A percentile compares a stretch with the other conserved stretches of the same genome.
These are phyloP conservation scores for Ricordea florida DNA, from an alignment of 92 coral and sea anemone genomes.

Conservation along the genomic window DNA sequence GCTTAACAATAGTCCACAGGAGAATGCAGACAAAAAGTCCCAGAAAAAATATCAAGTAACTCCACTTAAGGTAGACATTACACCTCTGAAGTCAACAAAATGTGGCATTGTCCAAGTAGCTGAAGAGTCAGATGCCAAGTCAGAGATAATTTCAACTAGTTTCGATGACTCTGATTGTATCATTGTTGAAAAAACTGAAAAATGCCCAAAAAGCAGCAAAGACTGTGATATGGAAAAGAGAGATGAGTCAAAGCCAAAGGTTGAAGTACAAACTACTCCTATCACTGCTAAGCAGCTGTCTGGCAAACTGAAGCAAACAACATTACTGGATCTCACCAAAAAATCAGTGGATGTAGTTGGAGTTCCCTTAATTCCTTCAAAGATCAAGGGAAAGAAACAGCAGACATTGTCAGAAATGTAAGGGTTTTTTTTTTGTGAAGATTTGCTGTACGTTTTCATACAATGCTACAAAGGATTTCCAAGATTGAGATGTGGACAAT, in stretches of 20 bases:
- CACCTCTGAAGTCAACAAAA: no score
- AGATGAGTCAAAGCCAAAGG: neutral
- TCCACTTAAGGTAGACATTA: no score
- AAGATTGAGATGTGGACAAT: no score
- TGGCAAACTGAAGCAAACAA: slow-evolving; percentile 28
- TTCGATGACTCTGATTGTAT: no score
- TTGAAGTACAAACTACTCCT: neutral
- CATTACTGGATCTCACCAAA: slow-evolving; percentile 20
- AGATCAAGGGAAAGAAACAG: slow-evolving; percentile 61
- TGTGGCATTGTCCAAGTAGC: no score
- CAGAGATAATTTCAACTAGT: no score
- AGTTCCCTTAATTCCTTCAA: neutral
- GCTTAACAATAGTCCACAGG: no score
- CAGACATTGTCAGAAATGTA: slow-evolving; percentile 85
- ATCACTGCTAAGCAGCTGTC: neutral
- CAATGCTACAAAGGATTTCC: no score
- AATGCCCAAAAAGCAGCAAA: slow-evolving; percentile 30
- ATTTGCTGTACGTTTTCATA: no score
- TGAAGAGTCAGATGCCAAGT: neutral
- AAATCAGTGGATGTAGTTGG: neutral
- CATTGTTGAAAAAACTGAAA: no score
- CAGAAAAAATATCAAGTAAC: no score
- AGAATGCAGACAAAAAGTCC: no score
- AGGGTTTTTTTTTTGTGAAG: neutral
- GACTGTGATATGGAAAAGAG: neutral